Conservation (phyloP, 2,113 vertebrate genomes). For the Promerops cafer region DNA sequence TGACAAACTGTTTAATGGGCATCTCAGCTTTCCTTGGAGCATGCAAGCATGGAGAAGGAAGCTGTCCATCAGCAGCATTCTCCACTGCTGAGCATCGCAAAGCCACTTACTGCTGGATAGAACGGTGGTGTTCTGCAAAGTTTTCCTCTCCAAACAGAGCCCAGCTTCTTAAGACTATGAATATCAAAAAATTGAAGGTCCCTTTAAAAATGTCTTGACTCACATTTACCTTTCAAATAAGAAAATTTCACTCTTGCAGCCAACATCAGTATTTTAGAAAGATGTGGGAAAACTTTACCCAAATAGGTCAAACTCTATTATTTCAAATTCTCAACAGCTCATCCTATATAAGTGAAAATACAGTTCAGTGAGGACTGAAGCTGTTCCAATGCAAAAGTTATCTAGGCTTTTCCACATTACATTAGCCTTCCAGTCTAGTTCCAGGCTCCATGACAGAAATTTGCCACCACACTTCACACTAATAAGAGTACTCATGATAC, state of each 20-base stretch:
- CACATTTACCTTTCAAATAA: background rate
- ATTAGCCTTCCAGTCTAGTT: background rate
- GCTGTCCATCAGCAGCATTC: background rate
- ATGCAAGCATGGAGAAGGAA: background rate
- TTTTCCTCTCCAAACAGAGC: background rate
- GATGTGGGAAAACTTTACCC: background rate
- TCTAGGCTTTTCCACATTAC: background rate
- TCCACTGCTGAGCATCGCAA: background rate
- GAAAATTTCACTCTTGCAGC: background rate
- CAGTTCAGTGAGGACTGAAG: background rate
- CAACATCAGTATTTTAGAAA: background rate
- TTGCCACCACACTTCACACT: background rate
- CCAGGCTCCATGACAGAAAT: background rate
- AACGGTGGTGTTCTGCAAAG: fast-evolving
- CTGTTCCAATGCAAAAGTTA: background rate
- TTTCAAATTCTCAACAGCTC: background rate
- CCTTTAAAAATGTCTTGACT: background rate
- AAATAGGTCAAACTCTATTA: background rate
- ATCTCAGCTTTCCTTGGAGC: background rate
- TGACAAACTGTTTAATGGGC: background rate
- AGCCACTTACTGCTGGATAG: background rate
- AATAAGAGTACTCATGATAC: background rate
- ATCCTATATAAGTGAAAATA: background rate
- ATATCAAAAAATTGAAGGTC: background rate
- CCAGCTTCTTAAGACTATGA: background rate